These are phyloP conservation scores for Calephelis nemesis DNA, from an alignment of 1,140 invertebrate genomes.

Conservation along the genomic window DNA sequence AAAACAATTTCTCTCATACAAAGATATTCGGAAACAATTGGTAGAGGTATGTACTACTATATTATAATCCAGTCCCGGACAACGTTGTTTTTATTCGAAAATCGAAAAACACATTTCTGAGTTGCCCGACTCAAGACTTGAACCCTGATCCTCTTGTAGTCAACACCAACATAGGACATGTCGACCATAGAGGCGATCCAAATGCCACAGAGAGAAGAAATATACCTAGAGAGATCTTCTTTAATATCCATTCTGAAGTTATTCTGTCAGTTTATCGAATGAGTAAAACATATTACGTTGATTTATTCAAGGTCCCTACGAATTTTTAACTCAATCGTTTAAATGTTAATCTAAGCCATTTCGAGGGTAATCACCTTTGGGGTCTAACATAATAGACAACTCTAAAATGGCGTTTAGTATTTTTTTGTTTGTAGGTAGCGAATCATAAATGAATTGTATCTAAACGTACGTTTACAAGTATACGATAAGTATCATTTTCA, in stretches of 20 bases:
- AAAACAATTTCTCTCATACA: too few relatives aligned
- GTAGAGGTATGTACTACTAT: too few relatives aligned
- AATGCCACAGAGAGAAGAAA: not conserved
- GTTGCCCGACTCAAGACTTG: too few relatives aligned
- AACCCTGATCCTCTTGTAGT: too few relatives aligned
- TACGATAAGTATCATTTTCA: too few relatives aligned
- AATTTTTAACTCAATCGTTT: slow-evolving; percentile 5
- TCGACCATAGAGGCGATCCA: not conserved
- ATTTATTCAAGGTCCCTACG: slow-evolving; percentile 7
- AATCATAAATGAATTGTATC: not conserved
- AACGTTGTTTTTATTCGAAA: too few relatives aligned
- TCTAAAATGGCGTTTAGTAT: not conserved
- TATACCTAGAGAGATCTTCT: not conserved
- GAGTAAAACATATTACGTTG: not conserved
- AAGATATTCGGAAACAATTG: too few relatives aligned
- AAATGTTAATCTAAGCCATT: slow-evolving; percentile 3
- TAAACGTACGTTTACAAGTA: too few relatives aligned
- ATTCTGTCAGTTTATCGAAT: not conserved
- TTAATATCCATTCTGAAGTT: not conserved
- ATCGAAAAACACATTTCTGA: too few relatives aligned
- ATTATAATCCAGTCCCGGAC: too few relatives aligned
- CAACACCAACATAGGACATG: too few relatives aligned
- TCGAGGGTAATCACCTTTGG: slow-evolving; percentile 1
- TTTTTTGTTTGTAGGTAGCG: not conserved
- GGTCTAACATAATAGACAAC: not conserved